phyloP scores from a whole-genome alignment of 92 coral and sea anemone species.

The Bergia sp. region DNA sequence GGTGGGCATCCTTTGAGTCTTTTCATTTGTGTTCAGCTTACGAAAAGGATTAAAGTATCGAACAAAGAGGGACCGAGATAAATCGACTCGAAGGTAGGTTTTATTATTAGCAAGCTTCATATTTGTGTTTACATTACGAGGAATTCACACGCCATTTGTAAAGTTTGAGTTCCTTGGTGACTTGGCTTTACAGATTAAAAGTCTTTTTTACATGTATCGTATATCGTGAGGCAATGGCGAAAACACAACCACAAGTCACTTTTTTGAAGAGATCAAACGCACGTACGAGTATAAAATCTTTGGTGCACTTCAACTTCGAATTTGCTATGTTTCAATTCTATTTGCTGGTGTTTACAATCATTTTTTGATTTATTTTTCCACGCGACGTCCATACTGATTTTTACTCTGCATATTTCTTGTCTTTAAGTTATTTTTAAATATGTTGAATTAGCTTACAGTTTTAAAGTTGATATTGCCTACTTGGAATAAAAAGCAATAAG shows the following conservation, averaged over 20 bases:
- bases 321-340: slow-evolving; percentile 9
- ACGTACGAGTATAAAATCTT: not conserved
- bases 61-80: slow-evolving; percentile 21
- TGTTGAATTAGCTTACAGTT: not conserved
- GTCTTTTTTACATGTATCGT: too few relatives aligned
- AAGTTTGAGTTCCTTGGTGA: slow-evolving; percentile 27
- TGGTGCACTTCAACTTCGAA: not conserved
- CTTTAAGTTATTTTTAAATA: not conserved
- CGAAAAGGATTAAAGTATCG: slow-evolving; percentile 34
- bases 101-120: not conserved
- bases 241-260: not conserved
- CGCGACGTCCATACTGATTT: not conserved
- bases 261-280: not conserved
- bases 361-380: not conserved
- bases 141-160: slow-evolving; percentile 37
- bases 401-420: too few relatives aligned
- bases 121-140: slow-evolving; percentile 42
- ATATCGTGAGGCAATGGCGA: too few relatives aligned
- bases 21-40: not conserved
- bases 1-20: not conserved
- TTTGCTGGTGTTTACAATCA: not conserved
- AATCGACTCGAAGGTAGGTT: slow-evolving; percentile 30
- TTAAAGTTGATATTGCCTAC: not conserved
- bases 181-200: not conserved
- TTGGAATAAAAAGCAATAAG: not conserved